Evolutionary conservation across 2,888 invertebrate genomes (phyloP).

Genomic region (Eupithecia abbreviata): DNA sequence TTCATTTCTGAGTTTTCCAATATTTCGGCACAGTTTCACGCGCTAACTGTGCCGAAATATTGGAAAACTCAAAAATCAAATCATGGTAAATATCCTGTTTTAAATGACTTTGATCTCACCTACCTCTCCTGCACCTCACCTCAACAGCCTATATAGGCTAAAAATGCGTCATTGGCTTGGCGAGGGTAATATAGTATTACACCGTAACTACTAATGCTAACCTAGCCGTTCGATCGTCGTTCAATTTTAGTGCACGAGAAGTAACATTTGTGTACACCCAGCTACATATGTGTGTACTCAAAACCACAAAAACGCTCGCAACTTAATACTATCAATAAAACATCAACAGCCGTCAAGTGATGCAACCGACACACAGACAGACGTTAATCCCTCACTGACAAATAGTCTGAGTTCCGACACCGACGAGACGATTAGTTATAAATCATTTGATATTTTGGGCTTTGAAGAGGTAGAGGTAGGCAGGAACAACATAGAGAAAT

Average conservation of each 20-base stretch:
- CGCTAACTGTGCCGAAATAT: too few relatives aligned
- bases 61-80: too few relatives aligned
- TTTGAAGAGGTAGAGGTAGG: conserved; percentile 10
- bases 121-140: too few relatives aligned
- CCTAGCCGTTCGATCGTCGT: neutral
- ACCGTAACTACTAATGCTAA: neutral
- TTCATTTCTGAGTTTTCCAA: too few relatives aligned
- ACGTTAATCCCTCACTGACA: conserved; percentile 62
- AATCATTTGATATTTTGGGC: conserved; percentile 53
- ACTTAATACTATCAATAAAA: conserved; percentile 47
- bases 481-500: neutral
- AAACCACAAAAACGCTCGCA: conserved; percentile 24
- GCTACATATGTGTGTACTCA: conserved; percentile 3
- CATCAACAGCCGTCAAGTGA: conserved; percentile 49
- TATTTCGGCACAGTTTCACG: too few relatives aligned
- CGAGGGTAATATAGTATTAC: too few relatives aligned
- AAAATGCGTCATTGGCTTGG: too few relatives aligned
- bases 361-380: conserved; percentile 55
- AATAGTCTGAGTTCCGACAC: conserved; percentile 49
- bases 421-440: conserved; percentile 59
- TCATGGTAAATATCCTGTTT: too few relatives aligned
- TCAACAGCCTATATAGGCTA: too few relatives aligned
- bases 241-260: neutral
- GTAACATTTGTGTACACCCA: neutral
- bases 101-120: too few relatives aligned